phyloP scores from a whole-genome alignment of 2,113 vertebrate species.

The Hippoglossus stenolepis region DNA sequence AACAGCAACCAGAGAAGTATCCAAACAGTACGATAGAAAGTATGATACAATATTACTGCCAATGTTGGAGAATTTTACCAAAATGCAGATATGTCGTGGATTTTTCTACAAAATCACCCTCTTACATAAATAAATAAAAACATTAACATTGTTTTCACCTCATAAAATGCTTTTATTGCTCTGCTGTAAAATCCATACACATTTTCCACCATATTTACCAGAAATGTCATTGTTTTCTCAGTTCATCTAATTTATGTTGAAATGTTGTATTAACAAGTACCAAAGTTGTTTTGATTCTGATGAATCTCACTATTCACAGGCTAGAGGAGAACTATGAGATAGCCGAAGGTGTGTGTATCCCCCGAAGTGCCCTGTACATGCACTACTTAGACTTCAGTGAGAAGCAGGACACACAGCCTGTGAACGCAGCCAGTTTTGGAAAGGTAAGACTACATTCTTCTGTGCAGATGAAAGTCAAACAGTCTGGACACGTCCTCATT shows the following conservation, averaged over 20 bases:
- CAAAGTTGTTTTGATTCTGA: conserved; percentile 1
- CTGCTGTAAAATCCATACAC: neutral
- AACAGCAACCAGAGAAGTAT: neutral
- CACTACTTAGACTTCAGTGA: conserved; percentile 99
- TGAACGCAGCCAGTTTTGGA: conserved; percentile 98
- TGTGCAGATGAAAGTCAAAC: too few relatives aligned
- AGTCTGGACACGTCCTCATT: too few relatives aligned
- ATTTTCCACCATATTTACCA: neutral
- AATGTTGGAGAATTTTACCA: too few relatives aligned
- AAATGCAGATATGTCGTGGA: too few relatives aligned
- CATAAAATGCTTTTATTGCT: neutral
- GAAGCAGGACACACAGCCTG: conserved; percentile 97
- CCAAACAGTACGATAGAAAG: too few relatives aligned
- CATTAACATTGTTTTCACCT: neutral
- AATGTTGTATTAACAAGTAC: too few relatives aligned
- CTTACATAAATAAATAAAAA: neutral
- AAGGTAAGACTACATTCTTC: conserved; percentile 85
- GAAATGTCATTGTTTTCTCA: too few relatives aligned
- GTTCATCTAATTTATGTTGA: neutral
- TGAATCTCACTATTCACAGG: conserved; percentile 80
- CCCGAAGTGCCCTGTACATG: conserved; percentile 98
- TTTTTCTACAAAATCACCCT: too few relatives aligned
- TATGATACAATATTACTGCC: too few relatives aligned
- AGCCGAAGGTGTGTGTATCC: conserved; percentile 98
- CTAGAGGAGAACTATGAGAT: conserved; percentile 99